Conservation (phyloP, 1,140 invertebrate genomes). For the Drosophila obscura region DNA sequence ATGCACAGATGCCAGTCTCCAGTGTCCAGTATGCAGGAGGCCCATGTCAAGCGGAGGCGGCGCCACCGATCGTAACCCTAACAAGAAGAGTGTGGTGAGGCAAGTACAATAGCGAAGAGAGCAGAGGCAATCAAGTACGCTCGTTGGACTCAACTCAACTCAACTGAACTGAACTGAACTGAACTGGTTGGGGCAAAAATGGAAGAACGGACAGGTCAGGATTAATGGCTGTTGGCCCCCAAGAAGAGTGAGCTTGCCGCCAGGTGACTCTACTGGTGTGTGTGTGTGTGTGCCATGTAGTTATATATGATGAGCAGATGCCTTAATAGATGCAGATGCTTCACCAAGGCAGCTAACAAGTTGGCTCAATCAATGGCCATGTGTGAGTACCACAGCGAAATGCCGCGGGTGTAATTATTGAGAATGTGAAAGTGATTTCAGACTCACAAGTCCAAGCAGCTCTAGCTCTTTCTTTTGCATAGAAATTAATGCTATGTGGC, state of each 20-base stretch:
- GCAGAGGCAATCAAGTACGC: constrained; percentile 31
- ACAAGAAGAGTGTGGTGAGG: constrained; percentile 12
- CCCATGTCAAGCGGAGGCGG: constrained; percentile 29
- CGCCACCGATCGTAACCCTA: constrained; percentile 51
- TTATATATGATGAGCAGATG: constrained; percentile 2
- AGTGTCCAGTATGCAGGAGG: too few relatives aligned
- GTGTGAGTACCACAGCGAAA: not conserved
- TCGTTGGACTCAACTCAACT: not conserved
- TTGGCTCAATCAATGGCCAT: constrained; percentile 14
- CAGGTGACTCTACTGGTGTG: not conserved
- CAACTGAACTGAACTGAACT: too few relatives aligned
- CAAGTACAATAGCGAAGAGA: constrained; percentile 20
- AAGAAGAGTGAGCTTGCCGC: not conserved
- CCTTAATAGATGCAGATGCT: constrained; percentile 22
- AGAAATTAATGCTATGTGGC: too few relatives aligned
- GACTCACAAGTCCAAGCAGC: too few relatives aligned
- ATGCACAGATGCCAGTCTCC: too few relatives aligned
- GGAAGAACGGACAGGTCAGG: constrained; percentile 21
- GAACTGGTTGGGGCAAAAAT: too few relatives aligned
- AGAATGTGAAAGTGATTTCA: constrained; percentile 9
- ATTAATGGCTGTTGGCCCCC: constrained; percentile 19
- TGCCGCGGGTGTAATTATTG: not conserved
- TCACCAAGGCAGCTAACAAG: constrained; percentile 2
- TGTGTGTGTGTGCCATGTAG: not conserved
- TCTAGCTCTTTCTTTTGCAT: too few relatives aligned